A percentile compares a stretch with the other conserved stretches of the same genome.
These are phyloP conservation scores for Ochotona princeps DNA, from an alignment of 2,113 vertebrate species.

Conservation along the genomic window DNA sequence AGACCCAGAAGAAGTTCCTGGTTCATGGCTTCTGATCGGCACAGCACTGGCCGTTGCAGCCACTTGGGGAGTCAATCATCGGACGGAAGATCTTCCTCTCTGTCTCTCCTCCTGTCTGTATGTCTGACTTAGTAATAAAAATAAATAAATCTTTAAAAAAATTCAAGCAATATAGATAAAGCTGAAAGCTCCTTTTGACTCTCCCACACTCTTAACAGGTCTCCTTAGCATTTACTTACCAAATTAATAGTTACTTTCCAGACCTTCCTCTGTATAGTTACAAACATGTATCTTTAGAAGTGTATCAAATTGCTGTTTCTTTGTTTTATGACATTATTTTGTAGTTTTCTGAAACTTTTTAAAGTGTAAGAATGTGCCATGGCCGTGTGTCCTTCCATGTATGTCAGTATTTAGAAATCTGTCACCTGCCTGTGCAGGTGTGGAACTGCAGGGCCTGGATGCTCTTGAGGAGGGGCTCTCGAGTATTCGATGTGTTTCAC, in stretches of 20 bases:
- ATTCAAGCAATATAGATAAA: background rate
- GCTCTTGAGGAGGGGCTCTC: background rate
- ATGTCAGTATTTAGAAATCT: background rate
- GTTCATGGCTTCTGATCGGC: no score
- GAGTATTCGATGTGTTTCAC: conserved; percentile 20
- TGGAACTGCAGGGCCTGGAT: background rate
- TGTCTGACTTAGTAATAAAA: no score
- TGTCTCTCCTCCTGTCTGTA: no score
- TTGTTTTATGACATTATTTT: conserved; percentile 35
- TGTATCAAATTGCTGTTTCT: background rate
- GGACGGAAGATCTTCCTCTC: no score
- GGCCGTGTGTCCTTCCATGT: background rate
- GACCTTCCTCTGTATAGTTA: background rate
- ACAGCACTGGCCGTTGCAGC: no score
- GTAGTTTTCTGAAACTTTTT: conserved; percentile 40
- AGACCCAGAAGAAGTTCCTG: no score
- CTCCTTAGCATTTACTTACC: background rate
- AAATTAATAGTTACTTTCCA: background rate
- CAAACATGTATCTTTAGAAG: background rate
- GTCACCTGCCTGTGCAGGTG: background rate
- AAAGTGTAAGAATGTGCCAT: background rate
- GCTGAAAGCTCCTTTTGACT: background rate
- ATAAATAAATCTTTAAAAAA: no score
- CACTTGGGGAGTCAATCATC: no score
- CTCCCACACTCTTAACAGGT: background rate